Evolutionary conservation across 2,888 invertebrate species (phyloP).

Genomic region (Merodon equestris): DNA sequence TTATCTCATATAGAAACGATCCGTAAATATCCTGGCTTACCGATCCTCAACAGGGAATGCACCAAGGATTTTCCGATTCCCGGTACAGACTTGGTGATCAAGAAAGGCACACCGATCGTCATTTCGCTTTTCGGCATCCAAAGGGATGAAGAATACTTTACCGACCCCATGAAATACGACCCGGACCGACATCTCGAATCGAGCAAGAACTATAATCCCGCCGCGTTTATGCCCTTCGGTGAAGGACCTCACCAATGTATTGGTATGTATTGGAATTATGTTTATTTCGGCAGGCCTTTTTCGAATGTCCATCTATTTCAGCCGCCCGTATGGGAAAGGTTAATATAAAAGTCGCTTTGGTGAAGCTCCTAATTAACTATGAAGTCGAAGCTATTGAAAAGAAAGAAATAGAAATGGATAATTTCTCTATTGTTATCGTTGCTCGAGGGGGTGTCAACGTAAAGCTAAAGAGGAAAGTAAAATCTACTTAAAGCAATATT

Average conservation of each 20-base stretch:
- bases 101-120: constrained; percentile 76
- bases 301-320: constrained; percentile 50
- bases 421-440: constrained; percentile 70
- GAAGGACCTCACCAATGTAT: constrained; percentile 77
- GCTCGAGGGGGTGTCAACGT: constrained; percentile 72
- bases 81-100: constrained; percentile 73
- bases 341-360: constrained; percentile 75
- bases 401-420: constrained; percentile 72
- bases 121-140: constrained; percentile 78
- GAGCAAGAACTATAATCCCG: constrained; percentile 71
- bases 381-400: constrained; percentile 71
- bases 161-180: constrained; percentile 78
- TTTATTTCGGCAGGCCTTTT: neutral
- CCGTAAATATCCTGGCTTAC: constrained; percentile 79
- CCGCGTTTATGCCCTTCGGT: constrained; percentile 77
- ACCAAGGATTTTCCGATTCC: constrained; percentile 76
- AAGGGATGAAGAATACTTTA: constrained; percentile 77
- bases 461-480: constrained; percentile 70
- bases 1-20: constrained; percentile 73
- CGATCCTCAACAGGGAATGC: constrained; percentile 77
- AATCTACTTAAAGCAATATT: neutral
- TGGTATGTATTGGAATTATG: constrained; percentile 75
- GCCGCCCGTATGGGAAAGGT: constrained; percentile 76
- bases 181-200: constrained; percentile 78
- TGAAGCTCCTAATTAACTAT: constrained; percentile 73